Evolutionary conservation across 1,140 invertebrate genomes (phyloP).

Genomic region (Pararge aegeria): DNA sequence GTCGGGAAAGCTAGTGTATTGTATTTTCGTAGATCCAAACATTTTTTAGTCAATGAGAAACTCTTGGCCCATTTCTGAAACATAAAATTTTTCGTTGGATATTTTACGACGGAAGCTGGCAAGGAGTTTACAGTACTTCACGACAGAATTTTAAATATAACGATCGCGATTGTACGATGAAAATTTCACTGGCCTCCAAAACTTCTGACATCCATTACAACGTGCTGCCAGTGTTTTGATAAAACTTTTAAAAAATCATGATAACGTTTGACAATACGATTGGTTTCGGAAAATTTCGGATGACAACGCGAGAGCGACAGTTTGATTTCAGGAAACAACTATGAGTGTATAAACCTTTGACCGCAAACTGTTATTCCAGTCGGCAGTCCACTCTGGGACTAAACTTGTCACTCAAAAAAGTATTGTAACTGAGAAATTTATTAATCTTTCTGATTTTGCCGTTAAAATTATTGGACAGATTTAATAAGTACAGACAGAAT

Average conservation of each 20-base stretch:
- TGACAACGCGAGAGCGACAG: conserved; percentile 9
- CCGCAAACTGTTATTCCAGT: conserved; percentile 33
- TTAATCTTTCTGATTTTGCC: not conserved
- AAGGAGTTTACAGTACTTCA: no score
- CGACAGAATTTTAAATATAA: not conserved
- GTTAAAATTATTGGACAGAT: no score
- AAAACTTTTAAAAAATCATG: not conserved
- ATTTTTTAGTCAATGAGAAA: no score
- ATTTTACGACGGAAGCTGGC: no score
- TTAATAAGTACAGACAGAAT: no score
- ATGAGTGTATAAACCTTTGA: conserved; percentile 28
- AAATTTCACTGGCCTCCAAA: not conserved
- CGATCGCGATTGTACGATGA: not conserved
- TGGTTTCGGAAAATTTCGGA: not conserved
- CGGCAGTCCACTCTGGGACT: conserved; percentile 17
- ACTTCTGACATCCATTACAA: not conserved
- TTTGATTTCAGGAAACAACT: conserved; percentile 12
- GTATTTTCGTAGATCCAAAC: no score
- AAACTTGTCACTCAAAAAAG: not conserved
- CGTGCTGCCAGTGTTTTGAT: not conserved
- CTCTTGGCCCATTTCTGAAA: no score
- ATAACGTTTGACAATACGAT: not conserved
- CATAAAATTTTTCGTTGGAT: no score
- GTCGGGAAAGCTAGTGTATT: no score
- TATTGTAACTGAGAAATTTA: conserved; percentile 4